A percentile compares a stretch with the other conserved stretches of the same genome.
Conservation (phyloP, 2,888 invertebrate genomes). For the Panorpa germanica region DNA sequence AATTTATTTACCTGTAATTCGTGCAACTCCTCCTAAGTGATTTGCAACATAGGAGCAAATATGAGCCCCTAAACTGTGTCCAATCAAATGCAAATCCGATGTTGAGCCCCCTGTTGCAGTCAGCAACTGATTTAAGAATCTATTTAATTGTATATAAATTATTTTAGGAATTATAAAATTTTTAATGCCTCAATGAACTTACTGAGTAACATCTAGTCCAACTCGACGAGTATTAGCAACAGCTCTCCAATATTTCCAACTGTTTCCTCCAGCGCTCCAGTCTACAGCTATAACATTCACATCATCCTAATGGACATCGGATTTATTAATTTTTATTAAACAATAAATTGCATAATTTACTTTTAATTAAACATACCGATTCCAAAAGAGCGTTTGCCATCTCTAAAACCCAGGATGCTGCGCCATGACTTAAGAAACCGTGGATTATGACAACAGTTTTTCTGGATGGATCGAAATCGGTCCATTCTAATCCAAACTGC, state of each 20-base stretch:
- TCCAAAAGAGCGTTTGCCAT: conserved; percentile 35
- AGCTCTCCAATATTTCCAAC: conserved; percentile 39
- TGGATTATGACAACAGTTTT: conserved; percentile 39
- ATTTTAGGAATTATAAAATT: conserved; percentile 6
- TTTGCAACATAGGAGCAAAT: conserved; percentile 29
- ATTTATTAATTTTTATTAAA: conserved; percentile 3
- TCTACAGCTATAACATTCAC: conserved; percentile 42
- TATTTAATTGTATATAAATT: conserved; percentile 14
- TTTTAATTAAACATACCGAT: conserved; percentile 24
- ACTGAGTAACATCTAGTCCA: conserved; percentile 32
- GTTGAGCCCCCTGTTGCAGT: conserved; percentile 21
- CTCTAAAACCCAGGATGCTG: conserved; percentile 34
- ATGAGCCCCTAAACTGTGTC: conserved; percentile 17
- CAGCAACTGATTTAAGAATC: conserved; percentile 29
- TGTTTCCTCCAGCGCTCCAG: conserved; percentile 41
- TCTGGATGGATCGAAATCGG: conserved; percentile 31
- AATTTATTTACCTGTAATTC: conserved; percentile 27
- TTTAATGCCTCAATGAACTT: conserved; percentile 14
- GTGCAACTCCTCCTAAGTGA: conserved; percentile 26
- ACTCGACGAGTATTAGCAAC: conserved; percentile 36
- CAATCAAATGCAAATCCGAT: conserved; percentile 23
- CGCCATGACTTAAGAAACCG: conserved; percentile 39
- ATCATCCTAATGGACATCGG: conserved; percentile 25
- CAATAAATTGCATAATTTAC: not conserved
- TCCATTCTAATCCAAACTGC: conserved; percentile 35